These are phyloP conservation scores for Panthera leo DNA, from an alignment of 2,113 vertebrate genomes.

Conservation along the genomic window DNA sequence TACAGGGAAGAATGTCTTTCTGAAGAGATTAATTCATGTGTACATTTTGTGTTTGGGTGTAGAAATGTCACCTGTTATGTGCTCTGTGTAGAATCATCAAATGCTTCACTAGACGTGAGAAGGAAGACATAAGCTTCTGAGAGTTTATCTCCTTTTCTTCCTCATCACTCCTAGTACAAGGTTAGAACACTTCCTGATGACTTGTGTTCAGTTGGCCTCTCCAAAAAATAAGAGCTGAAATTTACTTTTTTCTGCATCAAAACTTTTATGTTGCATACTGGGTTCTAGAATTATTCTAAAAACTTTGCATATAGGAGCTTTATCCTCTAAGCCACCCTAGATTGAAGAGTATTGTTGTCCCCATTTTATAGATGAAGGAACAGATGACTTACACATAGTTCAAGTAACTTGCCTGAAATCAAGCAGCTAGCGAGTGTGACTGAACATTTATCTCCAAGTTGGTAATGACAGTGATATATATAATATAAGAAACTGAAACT, in stretches of 20 bases:
- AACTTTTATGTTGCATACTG: not conserved
- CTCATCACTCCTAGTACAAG: not conserved
- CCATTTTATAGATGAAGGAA: not conserved
- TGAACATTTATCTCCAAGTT: not conserved
- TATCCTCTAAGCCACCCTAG: not conserved
- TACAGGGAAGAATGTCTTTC: not conserved
- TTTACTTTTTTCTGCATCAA: constrained; percentile 16
- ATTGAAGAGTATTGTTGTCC: not conserved
- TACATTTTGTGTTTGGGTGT: not conserved
- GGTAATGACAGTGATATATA: not conserved
- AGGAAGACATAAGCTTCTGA: not conserved
- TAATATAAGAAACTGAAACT: not conserved
- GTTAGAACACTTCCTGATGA: not conserved
- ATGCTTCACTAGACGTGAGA: not conserved
- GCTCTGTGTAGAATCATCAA: not conserved
- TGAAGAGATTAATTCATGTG: not conserved
- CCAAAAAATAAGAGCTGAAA: not conserved
- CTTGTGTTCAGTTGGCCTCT: not conserved
- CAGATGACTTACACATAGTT: not conserved
- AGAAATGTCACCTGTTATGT: not conserved
- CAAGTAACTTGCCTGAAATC: not conserved
- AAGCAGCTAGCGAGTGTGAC: not conserved
- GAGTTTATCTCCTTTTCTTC: not conserved
- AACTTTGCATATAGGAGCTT: not conserved
- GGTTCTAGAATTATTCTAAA: not conserved